phyloP scores from a whole-genome alignment of 2,797 vertebrate genomes.

The Microtus obscurus region DNA sequence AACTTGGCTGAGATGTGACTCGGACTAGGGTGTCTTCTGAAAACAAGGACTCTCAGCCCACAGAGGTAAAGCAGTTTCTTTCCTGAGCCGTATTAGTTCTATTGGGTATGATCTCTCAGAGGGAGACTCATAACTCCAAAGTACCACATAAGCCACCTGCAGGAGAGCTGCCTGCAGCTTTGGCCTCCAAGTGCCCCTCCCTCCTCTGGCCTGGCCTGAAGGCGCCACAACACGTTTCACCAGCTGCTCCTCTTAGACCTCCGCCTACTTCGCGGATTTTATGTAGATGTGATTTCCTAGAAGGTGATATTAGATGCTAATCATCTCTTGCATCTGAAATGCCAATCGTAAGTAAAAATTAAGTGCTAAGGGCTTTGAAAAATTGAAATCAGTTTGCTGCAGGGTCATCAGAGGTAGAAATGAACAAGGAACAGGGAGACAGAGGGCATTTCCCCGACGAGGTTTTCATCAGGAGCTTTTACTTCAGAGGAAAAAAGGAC shows the following conservation, averaged over 20 bases:
- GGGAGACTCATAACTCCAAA: background rate
- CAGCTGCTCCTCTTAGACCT: background rate
- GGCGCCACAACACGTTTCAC: background rate
- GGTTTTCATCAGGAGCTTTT: background rate
- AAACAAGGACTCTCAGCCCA: background rate
- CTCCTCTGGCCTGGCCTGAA: background rate
- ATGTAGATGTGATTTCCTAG: background rate
- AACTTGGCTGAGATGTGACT: background rate
- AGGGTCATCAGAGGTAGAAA: background rate
- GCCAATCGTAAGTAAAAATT: background rate
- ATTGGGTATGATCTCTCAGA: background rate
- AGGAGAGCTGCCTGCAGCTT: background rate
- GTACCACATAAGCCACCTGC: no score
- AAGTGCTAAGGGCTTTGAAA: background rate
- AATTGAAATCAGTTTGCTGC: background rate
- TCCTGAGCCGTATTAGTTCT: background rate
- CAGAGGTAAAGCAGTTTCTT: background rate
- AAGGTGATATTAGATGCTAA: background rate
- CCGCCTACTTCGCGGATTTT: background rate
- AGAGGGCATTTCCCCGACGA: background rate
- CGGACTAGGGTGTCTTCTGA: background rate
- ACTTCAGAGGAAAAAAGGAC: background rate
- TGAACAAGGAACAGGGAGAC: no score
- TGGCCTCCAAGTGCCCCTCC: background rate
- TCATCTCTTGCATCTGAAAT: background rate